Evolutionary conservation across 2,113 vertebrate genomes (phyloP).

Genomic region (Excalfactoria chinensis): DNA sequence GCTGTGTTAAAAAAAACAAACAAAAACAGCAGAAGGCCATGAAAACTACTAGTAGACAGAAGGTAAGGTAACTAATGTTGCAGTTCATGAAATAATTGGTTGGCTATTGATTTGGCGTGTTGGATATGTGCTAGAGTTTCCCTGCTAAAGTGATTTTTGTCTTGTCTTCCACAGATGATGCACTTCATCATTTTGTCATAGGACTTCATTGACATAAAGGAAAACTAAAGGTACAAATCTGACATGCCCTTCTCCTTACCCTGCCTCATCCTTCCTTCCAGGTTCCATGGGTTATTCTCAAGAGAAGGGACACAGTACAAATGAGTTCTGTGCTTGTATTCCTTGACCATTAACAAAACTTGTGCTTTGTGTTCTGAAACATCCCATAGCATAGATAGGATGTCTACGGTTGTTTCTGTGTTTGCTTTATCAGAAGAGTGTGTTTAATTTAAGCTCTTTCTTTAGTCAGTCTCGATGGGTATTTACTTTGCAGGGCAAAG

Average conservation of each 20-base stretch:
- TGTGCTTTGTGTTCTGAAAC: not conserved
- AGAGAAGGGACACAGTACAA: not conserved
- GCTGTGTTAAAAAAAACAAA: not conserved
- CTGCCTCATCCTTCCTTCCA: not conserved
- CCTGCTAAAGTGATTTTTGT: not conserved
- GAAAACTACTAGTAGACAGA: not conserved
- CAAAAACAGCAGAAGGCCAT: not conserved
- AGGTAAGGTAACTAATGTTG: not conserved
- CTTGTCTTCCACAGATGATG: slow-evolving; percentile 53
- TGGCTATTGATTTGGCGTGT: not conserved
- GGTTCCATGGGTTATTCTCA: not conserved
- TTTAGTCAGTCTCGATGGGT: not conserved
- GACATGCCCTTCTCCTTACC: not conserved
- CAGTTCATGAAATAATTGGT: not conserved
- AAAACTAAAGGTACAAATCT: slow-evolving; percentile 26
- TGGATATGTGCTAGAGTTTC: not conserved
- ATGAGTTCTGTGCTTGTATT: not conserved
- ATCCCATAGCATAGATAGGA: rapidly evolving
- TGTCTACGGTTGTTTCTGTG: not conserved
- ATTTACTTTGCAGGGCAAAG: slow-evolving; percentile 18
- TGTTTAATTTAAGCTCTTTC: not conserved
- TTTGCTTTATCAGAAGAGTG: not conserved
- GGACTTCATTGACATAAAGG: not conserved
- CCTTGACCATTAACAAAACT: not conserved
- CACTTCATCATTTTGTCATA: slow-evolving; percentile 40